Evolutionary conservation across 2,888 invertebrate genomes (phyloP).

Genomic region (Emmelina monodactyla): DNA sequence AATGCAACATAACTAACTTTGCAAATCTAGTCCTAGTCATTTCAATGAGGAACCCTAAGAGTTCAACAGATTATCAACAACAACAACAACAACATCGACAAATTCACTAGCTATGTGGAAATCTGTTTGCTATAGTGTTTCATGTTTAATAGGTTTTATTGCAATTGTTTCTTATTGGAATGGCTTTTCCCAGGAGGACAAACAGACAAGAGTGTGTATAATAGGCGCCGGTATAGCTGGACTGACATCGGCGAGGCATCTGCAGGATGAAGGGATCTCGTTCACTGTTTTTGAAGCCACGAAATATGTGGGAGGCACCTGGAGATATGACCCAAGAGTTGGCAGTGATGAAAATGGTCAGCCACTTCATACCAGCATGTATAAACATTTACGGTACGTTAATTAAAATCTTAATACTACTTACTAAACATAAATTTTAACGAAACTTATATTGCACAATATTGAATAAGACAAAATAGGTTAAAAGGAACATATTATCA

Average conservation of each 20-base stretch:
- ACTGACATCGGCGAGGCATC: constrained; percentile 38
- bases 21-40: no score
- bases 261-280: constrained; percentile 39
- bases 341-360: constrained; percentile 64
- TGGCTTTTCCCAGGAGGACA: constrained; percentile 11
- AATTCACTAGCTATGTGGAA: no score
- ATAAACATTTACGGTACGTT: constrained; percentile 69
- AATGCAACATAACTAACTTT: no score
- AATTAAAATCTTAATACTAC: background rate
- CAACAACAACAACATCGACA: no score
- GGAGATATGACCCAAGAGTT: constrained; percentile 52
- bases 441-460: no score
- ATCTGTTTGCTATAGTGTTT: no score
- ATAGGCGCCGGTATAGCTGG: constrained; percentile 54
- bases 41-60: no score
- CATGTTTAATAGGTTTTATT: no score
- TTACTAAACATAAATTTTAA: no score
- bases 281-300: constrained; percentile 49
- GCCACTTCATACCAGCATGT: constrained; percentile 74
- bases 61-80: no score
- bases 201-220: constrained; percentile 35
- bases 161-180: no score
- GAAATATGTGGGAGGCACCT: constrained; percentile 45
- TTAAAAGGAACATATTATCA: no score
- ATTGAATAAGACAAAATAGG: background rate